Conservation (phyloP, 2,888 invertebrate genomes). For the Taenaris catops region DNA sequence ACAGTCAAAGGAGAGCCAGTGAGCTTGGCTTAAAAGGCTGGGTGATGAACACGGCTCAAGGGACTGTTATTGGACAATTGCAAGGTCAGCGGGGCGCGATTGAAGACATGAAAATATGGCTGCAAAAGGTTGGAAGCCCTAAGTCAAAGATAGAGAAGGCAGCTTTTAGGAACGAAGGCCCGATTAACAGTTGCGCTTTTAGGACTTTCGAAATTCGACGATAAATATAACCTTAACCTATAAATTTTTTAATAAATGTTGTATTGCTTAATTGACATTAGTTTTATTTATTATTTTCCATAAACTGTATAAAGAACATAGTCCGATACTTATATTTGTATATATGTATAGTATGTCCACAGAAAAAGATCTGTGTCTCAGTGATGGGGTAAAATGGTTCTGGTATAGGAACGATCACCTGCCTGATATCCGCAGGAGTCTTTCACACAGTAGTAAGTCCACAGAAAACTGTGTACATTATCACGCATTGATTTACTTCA, state of each 20-base stretch:
- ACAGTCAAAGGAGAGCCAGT: constrained; percentile 82
- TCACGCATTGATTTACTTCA: no score
- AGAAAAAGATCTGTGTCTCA: no score
- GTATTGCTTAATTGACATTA: no score
- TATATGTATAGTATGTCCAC: no score
- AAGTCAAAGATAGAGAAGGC: constrained; percentile 83
- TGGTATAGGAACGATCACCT: no score
- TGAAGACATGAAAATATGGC: constrained; percentile 80
- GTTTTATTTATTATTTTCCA: no score
- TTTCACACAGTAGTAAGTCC: no score
- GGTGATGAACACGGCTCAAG: constrained; percentile 86
- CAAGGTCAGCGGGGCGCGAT: constrained; percentile 81
- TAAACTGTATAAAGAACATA: no score
- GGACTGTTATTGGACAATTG: constrained; percentile 84
- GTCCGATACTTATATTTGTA: no score
- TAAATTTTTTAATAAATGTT: constrained; percentile 2
- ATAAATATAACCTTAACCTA: constrained; percentile 29
- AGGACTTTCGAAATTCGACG: constrained; percentile 70
- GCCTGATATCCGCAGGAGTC: no score
- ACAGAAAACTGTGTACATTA: no score
- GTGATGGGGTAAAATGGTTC: no score
- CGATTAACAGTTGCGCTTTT: constrained; percentile 64
- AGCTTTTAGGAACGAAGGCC: constrained; percentile 81
- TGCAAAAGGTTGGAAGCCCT: constrained; percentile 83
- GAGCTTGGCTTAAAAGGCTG: constrained; percentile 84